Conservation (phyloP, 2,888 invertebrate species). For the Agrochola lychnidis region DNA sequence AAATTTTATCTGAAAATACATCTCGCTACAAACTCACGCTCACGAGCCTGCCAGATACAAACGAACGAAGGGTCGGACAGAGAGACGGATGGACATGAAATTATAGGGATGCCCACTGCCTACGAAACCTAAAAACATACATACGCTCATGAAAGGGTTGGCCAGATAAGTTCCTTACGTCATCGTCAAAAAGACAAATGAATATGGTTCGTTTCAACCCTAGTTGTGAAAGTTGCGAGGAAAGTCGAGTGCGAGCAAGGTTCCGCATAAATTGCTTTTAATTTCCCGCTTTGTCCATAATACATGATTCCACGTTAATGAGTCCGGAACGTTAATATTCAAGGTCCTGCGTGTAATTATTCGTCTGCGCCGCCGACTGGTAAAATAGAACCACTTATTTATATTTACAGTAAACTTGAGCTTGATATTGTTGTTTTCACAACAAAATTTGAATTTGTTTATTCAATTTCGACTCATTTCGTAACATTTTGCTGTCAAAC, state of each 20-base stretch:
- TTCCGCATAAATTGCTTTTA: slow-evolving; percentile 74
- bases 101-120: slow-evolving; percentile 61
- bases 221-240: slow-evolving; percentile 41
- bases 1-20: slow-evolving; percentile 46
- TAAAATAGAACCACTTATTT: slow-evolving; percentile 67
- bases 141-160: slow-evolving; percentile 41
- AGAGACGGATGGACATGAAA: slow-evolving; percentile 52
- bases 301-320: slow-evolving; percentile 69
- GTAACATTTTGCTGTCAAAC: slow-evolving; percentile 68
- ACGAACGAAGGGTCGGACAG: slow-evolving; percentile 49
- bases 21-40: slow-evolving; percentile 43
- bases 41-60: slow-evolving; percentile 48
- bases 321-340: slow-evolving; percentile 75
- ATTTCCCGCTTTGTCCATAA: slow-evolving; percentile 73
- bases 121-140: slow-evolving; percentile 52
- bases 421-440: slow-evolving; percentile 62
- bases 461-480: slow-evolving; percentile 67
- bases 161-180: slow-evolving; percentile 52
- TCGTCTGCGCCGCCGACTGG: slow-evolving; percentile 57
- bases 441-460: slow-evolving; percentile 67
- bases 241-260: slow-evolving; percentile 49
- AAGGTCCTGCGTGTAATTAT: slow-evolving; percentile 70
- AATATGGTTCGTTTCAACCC: slow-evolving; percentile 33
- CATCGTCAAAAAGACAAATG: slow-evolving; percentile 60
- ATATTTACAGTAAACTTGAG: slow-evolving; percentile 67